phyloP scores from a whole-genome alignment of 2,888 invertebrate species.

The Lepetodrilus schrolli region DNA sequence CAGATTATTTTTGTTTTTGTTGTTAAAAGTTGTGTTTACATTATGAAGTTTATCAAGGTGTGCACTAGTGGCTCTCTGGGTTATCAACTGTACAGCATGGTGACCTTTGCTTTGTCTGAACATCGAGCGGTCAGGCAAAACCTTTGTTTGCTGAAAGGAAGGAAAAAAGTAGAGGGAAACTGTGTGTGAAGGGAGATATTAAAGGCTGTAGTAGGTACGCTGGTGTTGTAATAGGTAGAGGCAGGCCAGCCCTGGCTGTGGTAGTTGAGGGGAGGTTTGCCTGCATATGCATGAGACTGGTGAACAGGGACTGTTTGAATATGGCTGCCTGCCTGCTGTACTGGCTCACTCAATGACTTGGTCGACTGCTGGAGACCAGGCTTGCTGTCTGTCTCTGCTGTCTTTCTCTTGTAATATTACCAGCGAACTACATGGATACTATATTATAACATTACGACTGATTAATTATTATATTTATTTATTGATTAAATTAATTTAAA shows the following conservation, averaged over 20 bases:
- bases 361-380: background rate
- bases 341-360: background rate
- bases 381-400: background rate
- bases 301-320: background rate
- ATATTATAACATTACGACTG: too few relatives aligned
- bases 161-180: constrained; percentile 5
- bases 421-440: too few relatives aligned
- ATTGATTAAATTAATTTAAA: too few relatives aligned
- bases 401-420: too few relatives aligned
- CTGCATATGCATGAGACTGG: background rate
- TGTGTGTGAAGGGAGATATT: background rate
- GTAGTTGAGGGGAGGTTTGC: background rate
- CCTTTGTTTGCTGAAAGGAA: constrained; percentile 28
- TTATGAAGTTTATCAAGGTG: constrained; percentile 31
- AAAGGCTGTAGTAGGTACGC: constrained; percentile 6
- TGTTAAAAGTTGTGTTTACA: constrained; percentile 33
- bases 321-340: constrained; percentile 14
- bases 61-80: constrained; percentile 39
- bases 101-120: constrained; percentile 37
- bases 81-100: background rate
- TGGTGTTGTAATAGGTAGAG: constrained; percentile 10
- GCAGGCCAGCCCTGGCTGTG: background rate
- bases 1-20: too few relatives aligned
- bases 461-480: too few relatives aligned
- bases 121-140: constrained; percentile 34